These are phyloP conservation scores for Myotis yumanensis DNA, from an alignment of 2,113 vertebrate genomes.

Conservation along the genomic window DNA sequence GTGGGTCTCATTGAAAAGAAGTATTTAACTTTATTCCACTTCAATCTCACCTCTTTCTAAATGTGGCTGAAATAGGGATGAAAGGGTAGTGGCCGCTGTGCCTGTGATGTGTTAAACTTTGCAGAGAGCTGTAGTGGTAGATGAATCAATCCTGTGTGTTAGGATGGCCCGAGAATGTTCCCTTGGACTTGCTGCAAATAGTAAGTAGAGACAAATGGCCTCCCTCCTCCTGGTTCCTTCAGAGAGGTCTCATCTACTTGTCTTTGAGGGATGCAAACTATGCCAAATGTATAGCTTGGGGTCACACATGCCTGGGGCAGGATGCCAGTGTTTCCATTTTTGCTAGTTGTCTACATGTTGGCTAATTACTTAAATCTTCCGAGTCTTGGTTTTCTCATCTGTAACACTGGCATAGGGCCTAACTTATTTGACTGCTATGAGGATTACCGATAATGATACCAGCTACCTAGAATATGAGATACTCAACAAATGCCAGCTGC, in stretches of 20 bases:
- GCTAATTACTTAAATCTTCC: neutral
- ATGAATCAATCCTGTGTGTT: neutral
- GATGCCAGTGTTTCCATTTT: neutral
- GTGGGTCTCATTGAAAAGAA: constrained; percentile 21
- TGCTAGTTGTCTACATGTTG: neutral
- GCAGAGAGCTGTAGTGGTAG: neutral
- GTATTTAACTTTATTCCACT: constrained; percentile 7
- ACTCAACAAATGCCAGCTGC: neutral
- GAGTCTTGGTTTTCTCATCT: neutral
- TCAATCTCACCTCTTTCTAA: constrained; percentile 13
- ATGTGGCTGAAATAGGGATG: neutral
- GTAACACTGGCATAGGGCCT: neutral
- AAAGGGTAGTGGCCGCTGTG: neutral
- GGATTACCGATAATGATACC: neutral
- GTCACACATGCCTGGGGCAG: too few species aligned
- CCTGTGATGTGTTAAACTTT: neutral
- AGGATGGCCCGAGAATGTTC: too few species aligned
- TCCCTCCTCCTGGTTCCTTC: neutral
- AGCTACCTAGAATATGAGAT: neutral
- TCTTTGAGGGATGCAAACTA: neutral
- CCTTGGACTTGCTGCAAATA: neutral
- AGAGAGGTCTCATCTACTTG: neutral
- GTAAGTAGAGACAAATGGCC: neutral
- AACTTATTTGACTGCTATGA: neutral
- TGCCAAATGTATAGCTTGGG: neutral